These are phyloP conservation scores for Rhinogobio ventralis DNA, from an alignment of 2,797 vertebrate genomes.

Conservation along the genomic window DNA sequence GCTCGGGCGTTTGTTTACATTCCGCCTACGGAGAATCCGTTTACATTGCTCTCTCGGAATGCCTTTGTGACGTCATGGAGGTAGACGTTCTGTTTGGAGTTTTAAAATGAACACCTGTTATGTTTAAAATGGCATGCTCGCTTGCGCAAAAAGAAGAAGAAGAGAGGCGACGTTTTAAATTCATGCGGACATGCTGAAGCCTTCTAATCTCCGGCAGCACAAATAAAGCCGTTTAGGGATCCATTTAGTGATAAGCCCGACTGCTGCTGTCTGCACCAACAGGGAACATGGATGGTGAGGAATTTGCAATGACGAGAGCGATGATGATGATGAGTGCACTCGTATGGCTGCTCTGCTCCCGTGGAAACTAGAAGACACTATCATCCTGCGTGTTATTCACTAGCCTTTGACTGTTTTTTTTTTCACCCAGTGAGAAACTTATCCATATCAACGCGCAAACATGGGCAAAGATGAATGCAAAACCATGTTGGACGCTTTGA, in stretches of 20 bases:
- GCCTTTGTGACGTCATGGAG: conserved; percentile 45
- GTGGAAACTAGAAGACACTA: conserved; percentile 54
- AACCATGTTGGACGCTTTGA: conserved; percentile 93
- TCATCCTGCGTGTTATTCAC: conserved; percentile 36
- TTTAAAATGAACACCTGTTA: conserved; percentile 39
- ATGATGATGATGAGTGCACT: conserved; percentile 67
- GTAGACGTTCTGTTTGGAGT: conserved; percentile 30
- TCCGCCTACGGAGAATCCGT: conserved; percentile 3
- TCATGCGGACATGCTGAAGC: conserved; percentile 51
- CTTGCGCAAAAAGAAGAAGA: conserved; percentile 19
- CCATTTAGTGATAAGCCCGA: conserved; percentile 77
- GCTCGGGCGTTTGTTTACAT: conserved; percentile 9
- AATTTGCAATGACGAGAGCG: conserved; percentile 67
- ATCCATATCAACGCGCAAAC: neutral
- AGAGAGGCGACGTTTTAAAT: conserved; percentile 32
- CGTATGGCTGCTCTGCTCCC: conserved; percentile 64
- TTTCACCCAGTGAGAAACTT: neutral
- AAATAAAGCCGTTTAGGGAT: conserved; percentile 76
- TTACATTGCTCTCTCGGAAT: conserved; percentile 31
- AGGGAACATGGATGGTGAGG: conserved; percentile 76
- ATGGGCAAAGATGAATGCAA: conserved; percentile 96
- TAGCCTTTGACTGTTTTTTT: conserved; percentile 26
- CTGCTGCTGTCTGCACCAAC: conserved; percentile 55
- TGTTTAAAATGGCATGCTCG: conserved; percentile 42
- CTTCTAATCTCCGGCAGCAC: conserved; percentile 67